Evolutionary conservation across 2,888 invertebrate genomes (phyloP).

Genomic region (Drosophila acutilabella): DNA sequence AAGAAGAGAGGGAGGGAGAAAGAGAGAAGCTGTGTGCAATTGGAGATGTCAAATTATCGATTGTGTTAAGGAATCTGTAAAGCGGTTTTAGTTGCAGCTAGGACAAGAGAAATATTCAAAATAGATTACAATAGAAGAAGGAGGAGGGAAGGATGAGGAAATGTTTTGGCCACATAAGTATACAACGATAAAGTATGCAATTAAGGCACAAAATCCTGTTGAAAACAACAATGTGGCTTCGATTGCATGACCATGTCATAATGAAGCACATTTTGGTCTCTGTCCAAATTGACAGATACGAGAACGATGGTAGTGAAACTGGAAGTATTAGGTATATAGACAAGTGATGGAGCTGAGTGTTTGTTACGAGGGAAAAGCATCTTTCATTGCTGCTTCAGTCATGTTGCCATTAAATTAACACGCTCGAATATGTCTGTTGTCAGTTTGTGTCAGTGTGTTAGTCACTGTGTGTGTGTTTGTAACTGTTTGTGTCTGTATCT

Average conservation of each 20-base stretch:
- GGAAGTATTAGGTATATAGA: constrained; percentile 3
- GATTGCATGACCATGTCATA: constrained; percentile 66
- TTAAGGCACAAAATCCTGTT: constrained; percentile 48
- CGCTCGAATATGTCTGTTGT: constrained; percentile 60
- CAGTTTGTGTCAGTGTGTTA: constrained; percentile 4
- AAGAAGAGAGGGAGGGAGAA: background rate
- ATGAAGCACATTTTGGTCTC: constrained; percentile 52
- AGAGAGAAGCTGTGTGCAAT: constrained; percentile 29
- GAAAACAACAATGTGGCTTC: constrained; percentile 59
- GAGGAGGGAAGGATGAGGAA: constrained; percentile 1
- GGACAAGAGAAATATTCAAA: constrained; percentile 29
- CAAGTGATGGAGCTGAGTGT: constrained; percentile 7
- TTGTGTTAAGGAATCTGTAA: constrained; percentile 40
- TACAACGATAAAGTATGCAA: constrained; percentile 54
- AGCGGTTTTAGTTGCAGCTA: constrained; percentile 29
- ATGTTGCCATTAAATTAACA: constrained; percentile 78
- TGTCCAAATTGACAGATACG: constrained; percentile 54
- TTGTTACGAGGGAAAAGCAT: constrained; percentile 15
- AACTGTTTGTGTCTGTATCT: constrained; percentile 17
- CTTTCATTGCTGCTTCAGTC: constrained; percentile 51
- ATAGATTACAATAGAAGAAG: constrained; percentile 41
- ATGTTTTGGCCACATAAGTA: constrained; percentile 55
- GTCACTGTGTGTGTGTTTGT: constrained; percentile 25
- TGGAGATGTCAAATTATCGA: constrained; percentile 57
- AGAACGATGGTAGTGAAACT: constrained; percentile 15